Evolutionary conservation across 2,113 vertebrate species (phyloP).

Genomic region (Chloropsis hardwickii): DNA sequence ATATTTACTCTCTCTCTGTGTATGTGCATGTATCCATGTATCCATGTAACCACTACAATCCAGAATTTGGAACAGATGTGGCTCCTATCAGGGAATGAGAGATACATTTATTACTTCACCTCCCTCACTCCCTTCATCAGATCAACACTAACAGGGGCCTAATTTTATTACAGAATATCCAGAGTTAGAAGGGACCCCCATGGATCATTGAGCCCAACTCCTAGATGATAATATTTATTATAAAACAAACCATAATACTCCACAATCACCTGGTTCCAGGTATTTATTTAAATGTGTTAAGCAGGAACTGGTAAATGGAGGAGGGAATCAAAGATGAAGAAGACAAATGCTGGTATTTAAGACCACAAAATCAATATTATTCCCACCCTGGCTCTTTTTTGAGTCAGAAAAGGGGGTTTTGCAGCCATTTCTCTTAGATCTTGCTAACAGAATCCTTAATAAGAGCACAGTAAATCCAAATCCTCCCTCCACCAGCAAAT

Average conservation of each 20-base stretch:
- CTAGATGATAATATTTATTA: background rate
- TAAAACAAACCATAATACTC: background rate
- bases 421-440: background rate
- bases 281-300: background rate
- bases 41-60: too few relatives aligned
- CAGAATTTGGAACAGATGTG: background rate
- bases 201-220: background rate
- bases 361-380: background rate
- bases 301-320: background rate
- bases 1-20: background rate
- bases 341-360: slow-evolving; percentile 11
- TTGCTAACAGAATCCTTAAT: background rate
- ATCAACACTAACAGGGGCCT: background rate
- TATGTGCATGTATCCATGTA: too few relatives aligned
- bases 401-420: background rate
- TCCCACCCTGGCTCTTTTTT: background rate
- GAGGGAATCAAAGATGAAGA: background rate
- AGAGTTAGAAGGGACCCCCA: background rate
- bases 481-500: background rate
- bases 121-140: background rate
- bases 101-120: background rate
- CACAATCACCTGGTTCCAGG: background rate
- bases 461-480: slow-evolving; percentile 13
- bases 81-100: background rate
- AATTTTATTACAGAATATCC: background rate